Base-by-base conservation (phyloP, 2,797 vertebrate species). In the Acanthornis magna region DNA sequence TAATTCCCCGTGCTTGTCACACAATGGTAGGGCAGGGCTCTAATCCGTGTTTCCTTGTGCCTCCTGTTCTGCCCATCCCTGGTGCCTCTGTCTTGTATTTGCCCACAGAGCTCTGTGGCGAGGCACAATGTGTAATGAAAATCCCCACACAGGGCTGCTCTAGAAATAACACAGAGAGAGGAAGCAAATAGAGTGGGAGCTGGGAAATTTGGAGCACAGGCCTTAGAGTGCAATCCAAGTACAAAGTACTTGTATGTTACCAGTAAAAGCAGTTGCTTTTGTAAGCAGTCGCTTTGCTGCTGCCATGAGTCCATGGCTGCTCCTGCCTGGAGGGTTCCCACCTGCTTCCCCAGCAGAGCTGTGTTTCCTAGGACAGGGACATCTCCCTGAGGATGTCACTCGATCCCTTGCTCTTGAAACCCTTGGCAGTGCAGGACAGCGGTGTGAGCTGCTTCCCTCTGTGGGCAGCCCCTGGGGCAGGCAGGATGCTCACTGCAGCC, bases 321-420 rank as follows among this genome's bases (percentile, higher is more conserved):
- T 72, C 45, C 78, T 30, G 73, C 16, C 74, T 11, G 13, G 29
- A 0, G 0, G 25, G 32, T 34, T 60, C 60, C 19, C 42, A 27
- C 6, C 30, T 2, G 7, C 34, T 40, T 5, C 13, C 42, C 38
- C n/a, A 4, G n/a, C 84, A 62, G 12, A 62, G 30, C 53, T 26
- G 30, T 30, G 10, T 7, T 32, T n/a, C 27, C 60, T 22, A 0
- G 51, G 86, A 23, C 53, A 19, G 11, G 40, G 27, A 0, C 2
- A 0, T 27, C 29, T 40, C 7, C 1, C 13, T 3, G 2, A n/a
- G 32, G 57, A 25, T 19, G 12, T 4, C 3, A 3, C 0, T 70
- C 30, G 2, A 2, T 36, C 26, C 47, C 47, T 48, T 48, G 22
- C 13, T 25, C 47, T 48, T 48, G 47, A 25, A 48, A 48, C 19